Percentiles rank a stretch among this genome's conserved stretches.
phyloP scores from a whole-genome alignment of 2,888 invertebrate genomes.

The Xanthorhoe designata region DNA sequence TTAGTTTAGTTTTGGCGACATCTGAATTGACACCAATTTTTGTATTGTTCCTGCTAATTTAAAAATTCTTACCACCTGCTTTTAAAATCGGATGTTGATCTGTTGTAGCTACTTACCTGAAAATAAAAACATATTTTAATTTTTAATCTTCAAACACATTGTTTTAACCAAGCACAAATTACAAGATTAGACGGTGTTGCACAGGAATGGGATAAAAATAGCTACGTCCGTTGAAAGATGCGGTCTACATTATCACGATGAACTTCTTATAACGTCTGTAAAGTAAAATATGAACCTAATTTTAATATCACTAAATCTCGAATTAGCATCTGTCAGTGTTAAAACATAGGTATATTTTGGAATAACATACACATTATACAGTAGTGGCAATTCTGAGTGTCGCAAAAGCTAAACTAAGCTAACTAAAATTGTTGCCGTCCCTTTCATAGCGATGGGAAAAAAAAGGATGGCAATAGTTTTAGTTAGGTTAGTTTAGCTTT shows the following conservation, averaged over 20 bases:
- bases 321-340: too few species aligned
- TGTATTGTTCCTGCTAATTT: too few species aligned
- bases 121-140: slow-evolving; percentile 18
- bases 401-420: too few species aligned
- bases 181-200: slow-evolving; percentile 19
- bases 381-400: too few species aligned
- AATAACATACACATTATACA: too few species aligned
- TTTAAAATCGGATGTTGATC: background rate
- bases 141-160: background rate
- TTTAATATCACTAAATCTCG: background rate
- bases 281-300: background rate
- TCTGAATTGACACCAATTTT: too few species aligned
- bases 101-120: slow-evolving; percentile 31
- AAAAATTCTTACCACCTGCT: background rate
- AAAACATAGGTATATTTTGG: too few species aligned
- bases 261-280: background rate
- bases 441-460: too few species aligned
- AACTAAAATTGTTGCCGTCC: too few species aligned
- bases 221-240: slow-evolving; percentile 47
- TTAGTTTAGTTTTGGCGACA: too few species aligned
- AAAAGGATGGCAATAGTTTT: too few species aligned
- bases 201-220: slow-evolving; percentile 33
- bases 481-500: too few species aligned
- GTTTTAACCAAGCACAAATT: slow-evolving; percentile 1
- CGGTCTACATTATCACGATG: background rate